phyloP scores from a whole-genome alignment of 1,140 invertebrate genomes.

The Leptonema lineaticorne region DNA sequence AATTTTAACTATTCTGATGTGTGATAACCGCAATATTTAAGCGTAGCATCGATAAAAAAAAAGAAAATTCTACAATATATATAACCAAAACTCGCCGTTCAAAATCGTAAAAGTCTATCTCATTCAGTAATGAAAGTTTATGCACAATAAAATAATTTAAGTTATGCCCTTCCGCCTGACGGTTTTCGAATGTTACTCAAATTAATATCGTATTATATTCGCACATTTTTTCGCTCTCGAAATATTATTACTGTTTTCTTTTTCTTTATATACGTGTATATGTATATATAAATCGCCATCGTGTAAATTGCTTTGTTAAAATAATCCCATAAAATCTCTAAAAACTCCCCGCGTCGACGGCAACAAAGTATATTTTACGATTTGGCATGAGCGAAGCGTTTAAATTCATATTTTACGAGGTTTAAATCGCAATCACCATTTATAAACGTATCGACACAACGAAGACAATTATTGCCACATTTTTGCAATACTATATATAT shows the following conservation, averaged over 20 bases:
- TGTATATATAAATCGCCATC: too few species aligned
- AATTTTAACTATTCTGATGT: too few species aligned
- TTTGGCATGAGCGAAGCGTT: constrained; percentile 15
- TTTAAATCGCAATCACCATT: constrained; percentile 30
- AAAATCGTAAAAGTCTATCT: too few species aligned
- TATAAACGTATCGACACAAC: constrained; percentile 9
- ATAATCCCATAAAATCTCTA: constrained; percentile 16
- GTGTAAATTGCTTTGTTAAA: constrained; percentile 28
- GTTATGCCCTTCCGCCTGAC: not conserved
- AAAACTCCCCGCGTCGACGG: constrained; percentile 13
- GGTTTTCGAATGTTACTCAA: not conserved
- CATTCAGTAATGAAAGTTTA: too few species aligned
- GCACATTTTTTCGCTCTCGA: not conserved
- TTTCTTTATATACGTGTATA: too few species aligned
- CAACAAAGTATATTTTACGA: constrained; percentile 36
- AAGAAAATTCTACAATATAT: too few species aligned
- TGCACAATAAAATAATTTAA: not conserved
- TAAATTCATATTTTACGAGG: constrained; percentile 33
- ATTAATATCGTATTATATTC: not conserved
- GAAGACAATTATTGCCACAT: not conserved
- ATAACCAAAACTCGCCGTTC: too few species aligned
- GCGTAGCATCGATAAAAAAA: too few species aligned
- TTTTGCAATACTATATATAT: not conserved
- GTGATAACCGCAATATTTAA: too few species aligned
- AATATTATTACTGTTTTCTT: not conserved